These are phyloP conservation scores for Rhynchonycteris naso DNA, from an alignment of 2,797 vertebrate species.

Conservation along the genomic window DNA sequence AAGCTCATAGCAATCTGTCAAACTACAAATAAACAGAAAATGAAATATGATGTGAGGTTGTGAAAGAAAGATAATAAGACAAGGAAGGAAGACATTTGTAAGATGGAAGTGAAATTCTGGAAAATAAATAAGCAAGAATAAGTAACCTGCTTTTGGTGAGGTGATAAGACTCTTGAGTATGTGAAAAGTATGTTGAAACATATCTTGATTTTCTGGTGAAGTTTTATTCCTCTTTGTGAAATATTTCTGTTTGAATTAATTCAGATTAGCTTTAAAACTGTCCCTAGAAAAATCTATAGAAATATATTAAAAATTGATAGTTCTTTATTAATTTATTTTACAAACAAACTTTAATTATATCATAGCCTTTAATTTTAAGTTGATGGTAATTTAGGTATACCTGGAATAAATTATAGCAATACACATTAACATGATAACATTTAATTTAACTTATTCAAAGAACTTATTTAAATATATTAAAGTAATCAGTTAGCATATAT, in stretches of 20 bases:
- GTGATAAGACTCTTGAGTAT: not conserved
- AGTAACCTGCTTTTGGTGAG: not conserved
- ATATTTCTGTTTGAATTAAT: constrained; percentile 30
- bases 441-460: constrained; percentile 39
- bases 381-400: constrained; percentile 5
- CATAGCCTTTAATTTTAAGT: not conserved
- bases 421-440: not conserved
- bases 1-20: not conserved
- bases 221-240: not conserved
- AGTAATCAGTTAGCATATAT: not conserved
- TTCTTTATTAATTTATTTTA: constrained; percentile 45
- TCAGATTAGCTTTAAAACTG: constrained; percentile 57
- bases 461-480: constrained; percentile 28
- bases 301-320: not conserved
- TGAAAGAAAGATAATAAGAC: not conserved
- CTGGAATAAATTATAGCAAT: not conserved
- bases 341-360: constrained; percentile 7
- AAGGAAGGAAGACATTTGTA: not conserved
- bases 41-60: not conserved
- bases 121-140: constrained; percentile 47
- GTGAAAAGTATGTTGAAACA: not conserved
- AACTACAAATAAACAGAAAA: not conserved
- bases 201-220: constrained; percentile 27
- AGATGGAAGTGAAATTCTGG: constrained; percentile 10
- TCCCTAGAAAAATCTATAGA: not conserved